Conservation (phyloP, 2,888 invertebrate species). For the Agriopis aurantiaria region DNA sequence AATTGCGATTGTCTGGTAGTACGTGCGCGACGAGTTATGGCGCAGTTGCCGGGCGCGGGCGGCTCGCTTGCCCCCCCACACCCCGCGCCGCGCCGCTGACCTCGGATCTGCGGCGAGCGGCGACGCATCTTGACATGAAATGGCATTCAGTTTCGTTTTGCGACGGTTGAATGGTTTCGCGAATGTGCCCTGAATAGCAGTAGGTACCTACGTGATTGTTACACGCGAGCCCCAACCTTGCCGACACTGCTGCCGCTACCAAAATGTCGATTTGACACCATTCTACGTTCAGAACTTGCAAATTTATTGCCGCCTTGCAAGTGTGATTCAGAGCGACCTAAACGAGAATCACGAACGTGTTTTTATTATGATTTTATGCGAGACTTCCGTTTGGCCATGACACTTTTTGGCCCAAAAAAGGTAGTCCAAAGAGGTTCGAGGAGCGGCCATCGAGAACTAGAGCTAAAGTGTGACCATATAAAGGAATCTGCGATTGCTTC, state of each 20-base stretch:
- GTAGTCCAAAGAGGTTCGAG: conserved; percentile 32
- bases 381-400: conserved; percentile 47
- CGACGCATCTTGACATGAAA: conserved; percentile 76
- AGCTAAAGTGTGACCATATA: conserved; percentile 28
- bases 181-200: conserved; percentile 65
- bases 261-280: conserved; percentile 38
- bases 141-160: conserved; percentile 75
- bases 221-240: conserved; percentile 25
- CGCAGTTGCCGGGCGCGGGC: conserved; percentile 78
- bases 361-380: conserved; percentile 47
- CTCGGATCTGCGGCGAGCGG: conserved; percentile 61
- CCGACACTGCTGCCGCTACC: conserved; percentile 20
- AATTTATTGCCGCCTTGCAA: conserved; percentile 28
- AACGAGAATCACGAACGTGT: conserved; percentile 39
- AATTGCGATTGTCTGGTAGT: conserved; percentile 83
- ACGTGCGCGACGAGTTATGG: conserved; percentile 80
- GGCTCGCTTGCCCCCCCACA: conserved; percentile 53
- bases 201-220: conserved; percentile 32
- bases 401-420: conserved; percentile 44
- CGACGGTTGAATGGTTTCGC: conserved; percentile 75
- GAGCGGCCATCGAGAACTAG: conserved; percentile 26
- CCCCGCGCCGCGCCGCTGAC: conserved; percentile 55
- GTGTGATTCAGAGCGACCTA: conserved; percentile 39
- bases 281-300: conserved; percentile 27
- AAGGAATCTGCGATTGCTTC: conserved; percentile 14